phyloP scores from a whole-genome alignment of 2,888 invertebrate genomes.

The Drosophila atripex region DNA sequence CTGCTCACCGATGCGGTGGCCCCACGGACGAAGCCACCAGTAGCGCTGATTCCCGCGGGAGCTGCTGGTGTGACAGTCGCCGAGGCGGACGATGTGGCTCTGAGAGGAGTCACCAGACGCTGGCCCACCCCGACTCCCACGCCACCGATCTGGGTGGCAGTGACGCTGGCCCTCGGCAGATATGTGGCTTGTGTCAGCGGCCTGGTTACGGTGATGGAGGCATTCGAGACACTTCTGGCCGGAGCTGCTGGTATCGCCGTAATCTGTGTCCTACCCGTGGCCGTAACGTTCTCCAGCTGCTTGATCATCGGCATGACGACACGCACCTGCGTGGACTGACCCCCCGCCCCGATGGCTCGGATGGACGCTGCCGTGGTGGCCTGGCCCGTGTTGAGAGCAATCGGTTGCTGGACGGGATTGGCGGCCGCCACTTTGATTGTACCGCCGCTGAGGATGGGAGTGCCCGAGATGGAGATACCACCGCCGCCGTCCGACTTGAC shows the following conservation, averaged over 20 bases:
- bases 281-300: conserved; percentile 83
- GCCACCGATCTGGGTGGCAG: conserved; percentile 81
- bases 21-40: conserved; percentile 82
- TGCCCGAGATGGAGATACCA: conserved; percentile 59
- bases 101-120: conserved; percentile 80
- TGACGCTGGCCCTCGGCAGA: conserved; percentile 81
- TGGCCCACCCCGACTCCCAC: conserved; percentile 75
- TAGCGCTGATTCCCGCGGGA: conserved; percentile 68
- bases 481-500: conserved; percentile 83
- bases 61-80: conserved; percentile 68
- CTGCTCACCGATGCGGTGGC: conserved; percentile 53
- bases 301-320: conserved; percentile 85
- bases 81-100: conserved; percentile 76
- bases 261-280: conserved; percentile 82
- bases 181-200: conserved; percentile 82
- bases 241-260: conserved; percentile 82
- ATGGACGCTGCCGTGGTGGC: conserved; percentile 80
- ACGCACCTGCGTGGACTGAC: conserved; percentile 82
- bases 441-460: conserved; percentile 62
- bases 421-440: conserved; percentile 78
- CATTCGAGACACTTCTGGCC: conserved; percentile 82
- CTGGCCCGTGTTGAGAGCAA: conserved; percentile 73
- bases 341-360: conserved; percentile 79
- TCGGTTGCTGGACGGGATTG: conserved; percentile 61
- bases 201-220: conserved; percentile 83